Evolutionary conservation across 1,140 invertebrate genomes (phyloP).

Genomic region (Leptonema lineaticorne): DNA sequence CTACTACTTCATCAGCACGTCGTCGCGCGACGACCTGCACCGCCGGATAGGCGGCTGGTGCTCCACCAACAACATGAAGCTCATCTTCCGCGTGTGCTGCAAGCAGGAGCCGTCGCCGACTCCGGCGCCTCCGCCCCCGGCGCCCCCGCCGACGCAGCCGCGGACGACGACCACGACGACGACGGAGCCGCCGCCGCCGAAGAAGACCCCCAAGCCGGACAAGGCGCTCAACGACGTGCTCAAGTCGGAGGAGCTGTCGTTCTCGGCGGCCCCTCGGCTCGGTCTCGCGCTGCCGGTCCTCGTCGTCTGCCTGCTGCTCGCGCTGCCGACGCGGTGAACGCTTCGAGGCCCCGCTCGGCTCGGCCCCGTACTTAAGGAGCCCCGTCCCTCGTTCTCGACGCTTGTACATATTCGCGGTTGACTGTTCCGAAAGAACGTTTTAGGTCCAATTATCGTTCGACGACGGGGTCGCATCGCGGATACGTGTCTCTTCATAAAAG

Average conservation of each 20-base stretch:
- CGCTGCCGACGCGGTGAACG: neutral
- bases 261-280: conserved; percentile 52
- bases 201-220: conserved; percentile 74
- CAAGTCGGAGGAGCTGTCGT: conserved; percentile 88
- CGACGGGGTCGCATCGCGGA: neutral
- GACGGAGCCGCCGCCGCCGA: conserved; percentile 52
- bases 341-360: neutral
- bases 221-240: conserved; percentile 89
- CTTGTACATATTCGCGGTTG: neutral
- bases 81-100: conserved; percentile 93
- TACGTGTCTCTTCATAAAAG: neutral
- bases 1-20: conserved; percentile 95
- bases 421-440: neutral
- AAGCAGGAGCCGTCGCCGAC: conserved; percentile 61
- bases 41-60: conserved; percentile 87
- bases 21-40: conserved; percentile 87
- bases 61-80: conserved; percentile 92
- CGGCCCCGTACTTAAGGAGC: neutral
- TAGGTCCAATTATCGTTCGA: neutral
- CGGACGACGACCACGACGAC: conserved; percentile 42
- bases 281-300: conserved; percentile 50
- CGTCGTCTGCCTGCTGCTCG: conserved; percentile 24
- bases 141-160: conserved; percentile 49
- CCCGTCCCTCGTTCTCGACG: neutral
- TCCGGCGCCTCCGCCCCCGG: conserved; percentile 55